phyloP scores from a whole-genome alignment of 2,113 vertebrate species.

The Amphiprion ocellaris region DNA sequence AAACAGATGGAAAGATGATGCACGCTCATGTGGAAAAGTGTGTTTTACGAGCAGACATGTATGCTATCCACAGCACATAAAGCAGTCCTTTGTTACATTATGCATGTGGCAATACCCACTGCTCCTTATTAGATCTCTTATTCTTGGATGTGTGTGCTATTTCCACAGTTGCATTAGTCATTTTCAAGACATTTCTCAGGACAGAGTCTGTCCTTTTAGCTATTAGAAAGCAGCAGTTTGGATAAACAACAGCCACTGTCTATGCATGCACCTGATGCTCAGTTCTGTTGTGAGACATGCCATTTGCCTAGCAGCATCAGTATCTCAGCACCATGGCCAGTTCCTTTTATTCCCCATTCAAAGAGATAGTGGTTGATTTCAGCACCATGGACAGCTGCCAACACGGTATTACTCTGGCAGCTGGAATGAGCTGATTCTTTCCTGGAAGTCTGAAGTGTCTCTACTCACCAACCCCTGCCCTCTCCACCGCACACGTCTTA shows the following conservation, averaged over 20 bases:
- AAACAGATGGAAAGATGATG: conserved; percentile 26
- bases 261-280: conserved; percentile 65
- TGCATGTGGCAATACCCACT: conserved; percentile 55
- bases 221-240: conserved; percentile 28
- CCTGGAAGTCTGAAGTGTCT: conserved; percentile 66
- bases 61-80: conserved; percentile 22
- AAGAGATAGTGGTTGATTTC: conserved; percentile 73
- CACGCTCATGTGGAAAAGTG: background rate
- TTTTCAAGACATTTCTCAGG: conserved; percentile 37
- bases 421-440: conserved; percentile 67
- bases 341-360: conserved; percentile 59
- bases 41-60: conserved; percentile 11
- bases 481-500: conserved; percentile 37
- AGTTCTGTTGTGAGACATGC: conserved; percentile 52
- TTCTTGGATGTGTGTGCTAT: conserved; percentile 17
- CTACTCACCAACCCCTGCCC: conserved; percentile 71
- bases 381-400: conserved; percentile 76
- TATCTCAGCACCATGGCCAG: conserved; percentile 66
- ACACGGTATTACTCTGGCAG: conserved; percentile 71
- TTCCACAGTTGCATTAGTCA: conserved; percentile 38
- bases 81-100: conserved; percentile 48
- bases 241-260: conserved; percentile 27
- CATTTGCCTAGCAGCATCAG: conserved; percentile 58
- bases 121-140: conserved; percentile 52
- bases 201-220: conserved; percentile 1